Conservation (phyloP, 2,797 vertebrate species). For the Sphenodon punctatus region DNA sequence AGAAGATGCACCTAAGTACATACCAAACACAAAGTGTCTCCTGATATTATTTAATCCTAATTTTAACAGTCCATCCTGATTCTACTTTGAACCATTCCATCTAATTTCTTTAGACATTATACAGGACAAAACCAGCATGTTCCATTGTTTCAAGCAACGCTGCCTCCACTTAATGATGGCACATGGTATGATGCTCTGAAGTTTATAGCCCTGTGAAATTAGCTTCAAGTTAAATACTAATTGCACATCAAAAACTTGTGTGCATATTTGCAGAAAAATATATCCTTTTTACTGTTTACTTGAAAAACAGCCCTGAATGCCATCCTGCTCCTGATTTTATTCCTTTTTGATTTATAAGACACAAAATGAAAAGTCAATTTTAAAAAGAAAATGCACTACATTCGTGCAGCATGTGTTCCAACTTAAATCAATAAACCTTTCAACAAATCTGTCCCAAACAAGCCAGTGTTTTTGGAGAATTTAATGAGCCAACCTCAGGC, state of each 20-base stretch:
- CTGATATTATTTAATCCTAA: slow-evolving; percentile 53
- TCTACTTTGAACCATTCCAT: slow-evolving; percentile 67
- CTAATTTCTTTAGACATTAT: slow-evolving; percentile 56
- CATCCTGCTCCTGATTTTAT: slow-evolving; percentile 27
- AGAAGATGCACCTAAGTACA: slow-evolving; percentile 51
- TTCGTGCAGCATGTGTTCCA: slow-evolving; percentile 51
- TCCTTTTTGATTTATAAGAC: slow-evolving; percentile 51
- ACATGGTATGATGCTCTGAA: slow-evolving; percentile 47
- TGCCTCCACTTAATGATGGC: slow-evolving; percentile 60
- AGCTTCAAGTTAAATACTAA: slow-evolving; percentile 70
- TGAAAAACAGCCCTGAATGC: slow-evolving; percentile 18
- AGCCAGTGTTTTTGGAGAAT: slow-evolving; percentile 56
- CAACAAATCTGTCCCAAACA: slow-evolving; percentile 58
- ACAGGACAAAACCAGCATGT: slow-evolving; percentile 53
- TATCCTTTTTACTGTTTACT: slow-evolving; percentile 46
- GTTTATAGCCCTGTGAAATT: slow-evolving; percentile 71
- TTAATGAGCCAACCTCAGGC: slow-evolving; percentile 60
- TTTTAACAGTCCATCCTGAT: slow-evolving; percentile 65
- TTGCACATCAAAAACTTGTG: slow-evolving; percentile 63
- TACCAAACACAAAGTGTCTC: slow-evolving; percentile 1
- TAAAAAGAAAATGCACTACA: slow-evolving; percentile 41
- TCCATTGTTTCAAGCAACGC: slow-evolving; percentile 65
- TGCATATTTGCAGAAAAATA: neutral
- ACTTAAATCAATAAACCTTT: slow-evolving; percentile 68
- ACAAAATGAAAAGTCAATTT: slow-evolving; percentile 45